A percentile compares a stretch with the other conserved stretches of the same genome.
Conservation (phyloP, 2,797 vertebrate species). For the Dendrocincla tyrannina region DNA sequence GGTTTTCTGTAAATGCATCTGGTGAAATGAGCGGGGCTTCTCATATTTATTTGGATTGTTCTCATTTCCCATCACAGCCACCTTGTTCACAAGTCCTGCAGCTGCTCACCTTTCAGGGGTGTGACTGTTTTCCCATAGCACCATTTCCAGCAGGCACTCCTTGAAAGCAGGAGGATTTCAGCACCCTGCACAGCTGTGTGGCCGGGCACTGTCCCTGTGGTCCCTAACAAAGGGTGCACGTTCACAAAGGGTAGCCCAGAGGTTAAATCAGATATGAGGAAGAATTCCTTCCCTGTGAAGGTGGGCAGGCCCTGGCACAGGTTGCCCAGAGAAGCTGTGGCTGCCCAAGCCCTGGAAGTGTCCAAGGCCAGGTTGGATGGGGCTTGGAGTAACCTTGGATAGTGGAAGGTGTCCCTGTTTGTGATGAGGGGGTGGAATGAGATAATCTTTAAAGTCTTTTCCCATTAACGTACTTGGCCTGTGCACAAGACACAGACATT, state of each 20-base stretch:
- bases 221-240: not conserved
- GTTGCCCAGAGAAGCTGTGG: not conserved
- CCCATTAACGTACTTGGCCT: not conserved
- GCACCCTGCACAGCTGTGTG: too few species aligned
- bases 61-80: not conserved
- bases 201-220: not conserved
- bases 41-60: not conserved
- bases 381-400: not conserved
- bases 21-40: not conserved
- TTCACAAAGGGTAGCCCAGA: not conserved
- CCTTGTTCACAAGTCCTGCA: not conserved
- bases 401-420: not conserved
- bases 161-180: not conserved
- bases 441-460: not conserved
- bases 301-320: not conserved
- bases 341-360: not conserved
- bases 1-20: not conserved
- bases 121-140: rapidly evolving
- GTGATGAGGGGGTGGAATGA: not conserved
- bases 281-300: not conserved
- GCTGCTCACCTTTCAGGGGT: not conserved
- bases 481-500: not conserved
- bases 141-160: not conserved
- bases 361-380: not conserved
- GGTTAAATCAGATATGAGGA: not conserved